A percentile compares a stretch with the other conserved stretches of the same genome.
Conservation (phyloP, 2,113 vertebrate species). For the human region DNA sequence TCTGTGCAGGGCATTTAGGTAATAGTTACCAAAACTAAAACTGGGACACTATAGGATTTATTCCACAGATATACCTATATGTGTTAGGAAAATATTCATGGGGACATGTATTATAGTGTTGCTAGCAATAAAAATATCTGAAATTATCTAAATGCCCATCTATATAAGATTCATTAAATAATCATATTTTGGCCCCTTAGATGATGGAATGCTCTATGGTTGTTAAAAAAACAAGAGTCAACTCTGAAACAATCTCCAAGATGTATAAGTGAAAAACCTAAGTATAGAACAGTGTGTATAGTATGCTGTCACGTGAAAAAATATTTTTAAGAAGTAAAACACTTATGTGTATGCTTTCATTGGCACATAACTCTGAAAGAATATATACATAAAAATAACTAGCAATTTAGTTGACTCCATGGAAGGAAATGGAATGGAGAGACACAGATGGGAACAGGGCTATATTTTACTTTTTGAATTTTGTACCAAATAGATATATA, state of each 20-base stretch:
- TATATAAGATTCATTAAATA: not conserved
- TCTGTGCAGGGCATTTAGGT: not conserved
- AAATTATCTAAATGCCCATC: not conserved
- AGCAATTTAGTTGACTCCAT: not conserved
- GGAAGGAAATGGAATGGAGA: not conserved
- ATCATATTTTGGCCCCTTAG: conserved; percentile 5
- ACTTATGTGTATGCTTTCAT: not conserved
- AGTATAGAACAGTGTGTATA: not conserved
- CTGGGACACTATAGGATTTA: not conserved
- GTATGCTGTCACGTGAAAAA: not conserved
- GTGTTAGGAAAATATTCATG: not conserved
- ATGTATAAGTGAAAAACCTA: not conserved
- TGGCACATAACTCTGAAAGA: not conserved
- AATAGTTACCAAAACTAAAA: not conserved
- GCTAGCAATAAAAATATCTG: not conserved
- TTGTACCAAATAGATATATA: not conserved
- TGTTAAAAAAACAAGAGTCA: not conserved
- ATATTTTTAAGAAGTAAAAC: not conserved
- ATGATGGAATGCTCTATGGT: not conserved
- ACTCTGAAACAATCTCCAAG: not conserved
- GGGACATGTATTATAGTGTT: not conserved
- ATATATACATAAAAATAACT: not conserved
- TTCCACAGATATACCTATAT: not conserved
- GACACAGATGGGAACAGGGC: not conserved
- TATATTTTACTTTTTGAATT: not conserved